These are phyloP conservation scores for Hiodon alosoides DNA, from an alignment of 2,113 vertebrate genomes.

Conservation along the genomic window DNA sequence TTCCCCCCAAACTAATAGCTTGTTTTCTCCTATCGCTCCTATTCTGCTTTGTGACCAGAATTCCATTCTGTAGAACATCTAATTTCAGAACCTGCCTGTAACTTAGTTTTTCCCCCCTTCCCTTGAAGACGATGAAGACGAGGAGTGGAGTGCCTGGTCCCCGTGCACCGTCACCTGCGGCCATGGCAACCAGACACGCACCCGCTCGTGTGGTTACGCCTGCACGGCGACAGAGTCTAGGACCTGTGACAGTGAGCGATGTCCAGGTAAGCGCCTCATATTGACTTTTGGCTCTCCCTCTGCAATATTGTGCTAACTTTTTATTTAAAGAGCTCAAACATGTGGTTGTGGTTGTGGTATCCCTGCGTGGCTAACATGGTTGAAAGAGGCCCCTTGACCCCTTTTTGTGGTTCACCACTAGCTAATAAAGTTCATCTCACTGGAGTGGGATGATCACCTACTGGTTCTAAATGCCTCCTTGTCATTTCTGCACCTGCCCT, in stretches of 20 bases:
- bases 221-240: slow-evolving; percentile 77
- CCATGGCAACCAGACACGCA: slow-evolving; percentile 74
- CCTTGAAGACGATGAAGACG: slow-evolving; percentile 69
- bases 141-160: slow-evolving; percentile 84
- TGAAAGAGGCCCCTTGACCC: too few relatives aligned
- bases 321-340: too few relatives aligned
- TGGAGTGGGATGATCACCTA: too few relatives aligned
- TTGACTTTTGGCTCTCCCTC: background rate
- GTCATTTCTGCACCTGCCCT: too few relatives aligned
- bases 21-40: too few relatives aligned
- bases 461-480: too few relatives aligned
- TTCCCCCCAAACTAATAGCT: background rate
- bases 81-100: background rate
- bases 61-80: background rate
- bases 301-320: background rate
- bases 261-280: slow-evolving; percentile 60
- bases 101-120: slow-evolving; percentile 25
- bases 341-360: too few relatives aligned
- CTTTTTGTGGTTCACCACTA: too few relatives aligned
- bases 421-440: too few relatives aligned
- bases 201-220: slow-evolving; percentile 74
- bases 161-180: slow-evolving; percentile 80
- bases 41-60: too few relatives aligned
- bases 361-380: too few relatives aligned
- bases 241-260: slow-evolving; percentile 68